A percentile compares a stretch with the other conserved stretches of the same genome.
Conservation (phyloP, 2,113 vertebrate species). For the Sula dactylatra region DNA sequence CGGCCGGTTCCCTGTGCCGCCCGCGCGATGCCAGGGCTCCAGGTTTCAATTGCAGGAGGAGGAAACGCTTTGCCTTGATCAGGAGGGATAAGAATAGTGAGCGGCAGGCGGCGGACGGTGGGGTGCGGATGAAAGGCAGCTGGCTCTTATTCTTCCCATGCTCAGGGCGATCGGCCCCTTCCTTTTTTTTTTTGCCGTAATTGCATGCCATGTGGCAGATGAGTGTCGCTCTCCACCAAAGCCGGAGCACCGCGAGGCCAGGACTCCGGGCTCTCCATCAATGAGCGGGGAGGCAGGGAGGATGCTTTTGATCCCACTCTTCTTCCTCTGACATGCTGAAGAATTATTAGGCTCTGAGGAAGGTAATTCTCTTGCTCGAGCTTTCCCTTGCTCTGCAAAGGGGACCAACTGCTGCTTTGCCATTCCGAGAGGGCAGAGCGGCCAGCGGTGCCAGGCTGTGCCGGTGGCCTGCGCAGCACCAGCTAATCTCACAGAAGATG, state of each 20-base stretch:
- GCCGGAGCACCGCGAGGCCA: background rate
- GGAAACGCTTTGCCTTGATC: constrained; percentile 33
- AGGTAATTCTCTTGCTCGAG: background rate
- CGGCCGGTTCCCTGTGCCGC: background rate
- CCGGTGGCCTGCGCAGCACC: background rate
- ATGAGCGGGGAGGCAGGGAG: constrained; percentile 12
- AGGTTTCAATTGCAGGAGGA: constrained; percentile 21
- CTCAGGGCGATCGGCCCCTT: constrained; percentile 10
- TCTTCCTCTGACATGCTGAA: background rate
- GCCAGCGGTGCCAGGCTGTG: background rate
- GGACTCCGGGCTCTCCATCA: background rate
- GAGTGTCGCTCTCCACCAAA: constrained; percentile 14
- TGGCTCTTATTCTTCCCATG: background rate
- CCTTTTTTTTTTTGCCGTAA: background rate
- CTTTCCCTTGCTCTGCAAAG: background rate
- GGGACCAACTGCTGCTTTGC: background rate
- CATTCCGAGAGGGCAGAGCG: background rate
- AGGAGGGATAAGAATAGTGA: constrained; percentile 54
- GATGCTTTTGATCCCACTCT: constrained; percentile 28
- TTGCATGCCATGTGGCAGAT: background rate
- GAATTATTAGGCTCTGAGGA: background rate
- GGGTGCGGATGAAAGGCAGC: constrained; percentile 60
- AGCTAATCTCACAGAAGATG: fast-evolving
- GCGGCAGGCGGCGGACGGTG: constrained; percentile 21
- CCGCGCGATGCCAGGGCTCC: background rate